Evolutionary conservation across 1,140 invertebrate genomes (phyloP).

Genomic region (Pseudobourletiella spinata): DNA sequence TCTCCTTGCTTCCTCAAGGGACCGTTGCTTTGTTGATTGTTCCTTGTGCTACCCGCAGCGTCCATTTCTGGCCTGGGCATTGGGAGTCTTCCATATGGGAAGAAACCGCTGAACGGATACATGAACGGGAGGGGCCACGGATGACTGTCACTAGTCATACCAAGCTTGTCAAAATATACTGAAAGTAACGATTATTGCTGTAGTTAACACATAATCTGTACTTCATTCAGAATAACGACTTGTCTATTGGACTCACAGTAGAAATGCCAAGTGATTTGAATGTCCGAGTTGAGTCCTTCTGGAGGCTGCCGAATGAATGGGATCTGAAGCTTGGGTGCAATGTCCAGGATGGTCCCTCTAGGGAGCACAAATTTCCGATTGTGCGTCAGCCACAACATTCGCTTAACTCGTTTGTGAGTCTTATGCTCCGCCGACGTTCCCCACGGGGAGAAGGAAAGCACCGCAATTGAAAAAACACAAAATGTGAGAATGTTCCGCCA

Average conservation of each 20-base stretch:
- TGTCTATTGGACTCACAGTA: slow-evolving; percentile 17
- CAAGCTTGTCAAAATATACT: slow-evolving; percentile 32
- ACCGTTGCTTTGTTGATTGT: no score
- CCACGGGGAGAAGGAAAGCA: no score
- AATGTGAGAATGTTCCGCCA: no score
- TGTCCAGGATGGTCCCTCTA: not conserved
- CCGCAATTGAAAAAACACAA: no score
- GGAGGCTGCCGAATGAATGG: not conserved
- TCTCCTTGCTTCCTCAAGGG: not conserved
- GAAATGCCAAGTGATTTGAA: slow-evolving; percentile 22
- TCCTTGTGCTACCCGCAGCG: not conserved
- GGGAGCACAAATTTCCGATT: not conserved
- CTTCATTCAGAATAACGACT: no score
- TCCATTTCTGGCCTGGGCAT: no score
- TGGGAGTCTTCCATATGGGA: not conserved
- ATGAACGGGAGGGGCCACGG: slow-evolving; percentile 19
- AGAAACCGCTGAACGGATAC: not conserved
- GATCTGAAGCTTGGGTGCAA: not conserved
- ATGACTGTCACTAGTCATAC: slow-evolving; percentile 24
- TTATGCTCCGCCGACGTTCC: no score
- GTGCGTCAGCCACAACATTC: not conserved
- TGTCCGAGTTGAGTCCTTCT: slow-evolving; percentile 28
- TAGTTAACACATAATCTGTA: no score
- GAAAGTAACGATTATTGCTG: not conserved
- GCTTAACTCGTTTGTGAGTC: not conserved